These are phyloP conservation scores for Halocynthia aurantium DNA, from an alignment of 23 tunicate genomes.

Conservation along the genomic window DNA sequence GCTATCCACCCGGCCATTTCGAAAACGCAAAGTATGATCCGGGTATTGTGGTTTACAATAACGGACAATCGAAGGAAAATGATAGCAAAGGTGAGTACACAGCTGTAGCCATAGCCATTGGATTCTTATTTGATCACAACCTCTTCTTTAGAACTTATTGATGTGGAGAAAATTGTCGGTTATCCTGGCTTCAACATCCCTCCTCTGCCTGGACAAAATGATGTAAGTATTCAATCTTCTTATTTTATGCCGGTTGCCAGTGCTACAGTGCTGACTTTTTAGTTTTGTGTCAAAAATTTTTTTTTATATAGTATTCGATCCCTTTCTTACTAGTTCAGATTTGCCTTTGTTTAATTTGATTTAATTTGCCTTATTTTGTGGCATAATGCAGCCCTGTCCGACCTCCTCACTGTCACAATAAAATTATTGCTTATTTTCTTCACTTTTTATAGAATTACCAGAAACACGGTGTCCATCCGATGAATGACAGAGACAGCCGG, in stretches of 20 bases:
- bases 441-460: neutral
- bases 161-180: constrained; percentile 50
- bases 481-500: constrained; percentile 56
- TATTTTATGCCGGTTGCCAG: neutral
- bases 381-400: too few relatives aligned
- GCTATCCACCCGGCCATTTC: constrained; percentile 93
- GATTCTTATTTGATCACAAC: neutral
- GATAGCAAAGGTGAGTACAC: constrained; percentile 3
- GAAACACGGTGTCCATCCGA: constrained; percentile 34
- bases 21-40: constrained; percentile 29
- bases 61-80: constrained; percentile 18
- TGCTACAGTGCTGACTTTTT: neutral
- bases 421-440: neutral
- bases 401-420: neutral
- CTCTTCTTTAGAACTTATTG: constrained; percentile 33
- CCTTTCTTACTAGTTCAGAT: too few relatives aligned
- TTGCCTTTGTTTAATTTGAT: too few relatives aligned
- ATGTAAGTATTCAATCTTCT: constrained; percentile 36
- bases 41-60: too few relatives aligned
- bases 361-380: too few relatives aligned
- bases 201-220: constrained; percentile 20
- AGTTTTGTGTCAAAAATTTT: too few relatives aligned
- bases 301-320: too few relatives aligned
- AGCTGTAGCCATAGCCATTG: neutral
- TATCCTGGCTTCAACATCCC: constrained; percentile 79